Base-by-base conservation (phyloP, 2,113 vertebrate genomes). In the Scalopus aquaticus region DNA sequence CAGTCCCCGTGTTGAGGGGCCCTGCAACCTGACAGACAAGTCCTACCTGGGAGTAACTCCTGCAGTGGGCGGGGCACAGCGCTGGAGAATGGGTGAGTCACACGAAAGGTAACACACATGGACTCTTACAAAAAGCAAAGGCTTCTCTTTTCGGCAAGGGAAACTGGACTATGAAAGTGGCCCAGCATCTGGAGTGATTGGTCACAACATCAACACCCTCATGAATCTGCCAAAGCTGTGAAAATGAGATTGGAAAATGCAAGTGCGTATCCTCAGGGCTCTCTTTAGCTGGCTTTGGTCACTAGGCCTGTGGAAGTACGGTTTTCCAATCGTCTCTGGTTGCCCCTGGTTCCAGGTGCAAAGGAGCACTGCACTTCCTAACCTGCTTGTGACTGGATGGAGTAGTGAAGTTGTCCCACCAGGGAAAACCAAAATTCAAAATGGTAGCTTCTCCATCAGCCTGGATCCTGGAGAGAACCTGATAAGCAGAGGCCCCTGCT, bases 21-120 rank as follows among this genome's bases (percentile, higher is more conserved):
- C 26, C 65, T 32, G 9, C 44, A 91, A 93, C 94, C 89, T 24
- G 91, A 94, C 56, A 39, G 87, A 94, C 93, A 2, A 76, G 96
- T 93, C 90, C 83, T 81, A 65, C 87, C 7, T 89, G 91, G 79
- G 91, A 95, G 70, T 69, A 81, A 42, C 73, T 91, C 51, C 73
- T 64, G 64, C 16, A 16, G 9, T 74, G 91, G 97, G 97, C 92
- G 93, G 94, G 79, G 93, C 89, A 28, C 24, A 2, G n/a, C 6
- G 13, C 79, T 9, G 4, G 86, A 77, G 39, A 89, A 28, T 13
- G 28, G 42, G 39, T 97, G 96, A 97, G 86, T 97, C 96, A 97
- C 12, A 15, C 10, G 4, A 54, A 1, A 11, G 64, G 51, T 77
- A 78, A 86, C 84, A 94, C 81, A 62, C 7, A 35, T 1, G 13